phyloP scores from a whole-genome alignment of 2,888 invertebrate species.

The Aleiodes testaceus region DNA sequence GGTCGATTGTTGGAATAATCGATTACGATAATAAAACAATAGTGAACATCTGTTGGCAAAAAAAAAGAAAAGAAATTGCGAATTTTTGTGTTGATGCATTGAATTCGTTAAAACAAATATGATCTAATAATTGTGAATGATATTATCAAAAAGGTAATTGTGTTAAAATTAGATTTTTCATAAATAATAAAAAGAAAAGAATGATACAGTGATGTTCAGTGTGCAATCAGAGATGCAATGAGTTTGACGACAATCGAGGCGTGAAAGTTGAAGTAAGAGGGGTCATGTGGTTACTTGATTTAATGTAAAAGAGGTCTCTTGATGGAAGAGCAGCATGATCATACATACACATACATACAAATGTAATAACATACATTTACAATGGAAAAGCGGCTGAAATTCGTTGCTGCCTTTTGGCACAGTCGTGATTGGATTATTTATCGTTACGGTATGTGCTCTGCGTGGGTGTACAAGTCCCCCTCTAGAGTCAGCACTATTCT shows the following conservation, averaged over 20 bases:
- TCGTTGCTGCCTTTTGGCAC: slow-evolving; percentile 44
- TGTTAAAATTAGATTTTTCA: slow-evolving; percentile 9
- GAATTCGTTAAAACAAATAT: too few species aligned
- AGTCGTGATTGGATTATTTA: slow-evolving; percentile 68
- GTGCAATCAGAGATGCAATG: slow-evolving; percentile 35
- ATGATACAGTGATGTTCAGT: slow-evolving; percentile 14
- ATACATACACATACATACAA: not conserved
- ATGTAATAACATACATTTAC: slow-evolving; percentile 24
- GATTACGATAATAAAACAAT: too few species aligned
- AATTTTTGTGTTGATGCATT: too few species aligned
- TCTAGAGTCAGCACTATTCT: slow-evolving; percentile 53
- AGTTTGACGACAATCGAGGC: slow-evolving; percentile 42
- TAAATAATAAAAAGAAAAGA: not conserved
- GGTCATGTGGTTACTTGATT: slow-evolving; percentile 33
- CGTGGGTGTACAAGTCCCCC: slow-evolving; percentile 62
- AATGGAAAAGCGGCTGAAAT: slow-evolving; percentile 37
- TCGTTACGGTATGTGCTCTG: slow-evolving; percentile 70
- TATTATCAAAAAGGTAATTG: not conserved
- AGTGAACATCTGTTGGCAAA: too few species aligned
- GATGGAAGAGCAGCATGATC: slow-evolving; percentile 33
- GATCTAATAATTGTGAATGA: too few species aligned
- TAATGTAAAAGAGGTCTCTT: slow-evolving; percentile 37
- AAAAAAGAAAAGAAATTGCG: too few species aligned
- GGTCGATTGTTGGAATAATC: too few species aligned
- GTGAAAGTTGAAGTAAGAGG: slow-evolving; percentile 40